Percentiles rank a stretch among this genome's conserved stretches.
phyloP scores from a whole-genome alignment of 2,888 invertebrate species.

The Lottia scabra region DNA sequence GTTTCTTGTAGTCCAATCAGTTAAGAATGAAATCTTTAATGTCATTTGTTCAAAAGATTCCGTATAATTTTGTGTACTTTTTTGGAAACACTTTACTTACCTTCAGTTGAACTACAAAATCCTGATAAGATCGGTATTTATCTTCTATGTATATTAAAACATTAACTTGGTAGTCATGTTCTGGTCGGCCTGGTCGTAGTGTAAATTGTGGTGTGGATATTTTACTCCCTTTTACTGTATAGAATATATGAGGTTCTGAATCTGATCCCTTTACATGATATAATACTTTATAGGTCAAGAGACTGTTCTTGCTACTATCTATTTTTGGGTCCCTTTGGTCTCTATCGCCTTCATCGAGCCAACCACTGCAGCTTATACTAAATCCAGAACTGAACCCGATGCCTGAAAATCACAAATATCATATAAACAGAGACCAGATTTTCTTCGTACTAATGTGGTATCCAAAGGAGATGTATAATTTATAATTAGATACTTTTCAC shows the following conservation, averaged over 20 bases:
- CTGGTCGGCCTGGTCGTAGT: constrained; percentile 16
- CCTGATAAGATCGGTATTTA: not conserved
- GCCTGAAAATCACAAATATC: constrained; percentile 11
- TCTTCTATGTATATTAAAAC: constrained; percentile 25
- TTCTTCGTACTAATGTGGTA: too few species aligned
- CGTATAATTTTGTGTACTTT: too few species aligned
- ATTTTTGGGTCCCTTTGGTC: not conserved
- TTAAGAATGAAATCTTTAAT: too few species aligned
- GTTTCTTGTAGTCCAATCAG: too few species aligned
- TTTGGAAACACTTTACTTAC: too few species aligned
- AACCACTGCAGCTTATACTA: constrained; percentile 25
- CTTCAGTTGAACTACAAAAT: not conserved
- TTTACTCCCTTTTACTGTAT: constrained; percentile 19
- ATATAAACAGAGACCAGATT: too few species aligned
- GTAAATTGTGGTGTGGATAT: constrained; percentile 23
- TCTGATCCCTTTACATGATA: constrained; percentile 14
- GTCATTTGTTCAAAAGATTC: too few species aligned
- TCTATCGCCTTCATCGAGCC: constrained; percentile 28
- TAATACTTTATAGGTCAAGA: constrained; percentile 24
- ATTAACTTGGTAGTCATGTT: constrained; percentile 20
- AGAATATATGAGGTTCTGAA: constrained; percentile 22
- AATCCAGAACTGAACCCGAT: constrained; percentile 24
- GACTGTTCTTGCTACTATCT: constrained; percentile 11
- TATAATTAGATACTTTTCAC: too few species aligned
- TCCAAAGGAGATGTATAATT: too few species aligned